Base-by-base conservation (phyloP, 2,113 vertebrate genomes). In the Vidua chalybeata region DNA sequence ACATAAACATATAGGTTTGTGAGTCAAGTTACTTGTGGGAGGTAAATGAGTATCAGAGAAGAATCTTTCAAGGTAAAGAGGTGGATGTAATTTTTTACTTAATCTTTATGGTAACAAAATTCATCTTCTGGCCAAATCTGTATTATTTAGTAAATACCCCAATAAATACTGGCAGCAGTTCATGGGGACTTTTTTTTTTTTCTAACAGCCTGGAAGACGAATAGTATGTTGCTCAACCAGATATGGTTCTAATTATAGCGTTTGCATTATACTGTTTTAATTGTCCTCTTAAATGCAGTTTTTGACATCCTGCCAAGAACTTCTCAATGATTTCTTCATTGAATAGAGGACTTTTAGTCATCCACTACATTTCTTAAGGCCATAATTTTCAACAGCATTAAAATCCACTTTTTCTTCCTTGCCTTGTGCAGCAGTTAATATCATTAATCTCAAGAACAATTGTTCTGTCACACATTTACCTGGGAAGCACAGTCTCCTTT, bases 181-280 rank as follows among this genome's bases (percentile, higher is more conserved):
- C 74, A 84, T 75, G 92, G 56, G 72, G 91, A 78, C 35, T 35
- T 35, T 35, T 46, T 93, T 95, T 97, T 97, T 93, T 63, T 93
- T 95, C 97, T 94, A 97, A 96, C 45, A 79, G 88, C 67, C 89
- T 95, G 67, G 87, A 97, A 96, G 87, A 94, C 96, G 97, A 97
- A 97, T 91, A 96, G 64, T 85, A 79, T 96, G 88, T 96, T 96
- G 95, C 95, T 97, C 96, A 92, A 84, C 81, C 68, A 97, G 95
- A 97, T 97, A 98, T 88, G 96, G 97, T 98, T 98, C 97, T 97
- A 97, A 98, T 98, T 98, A 97, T 97, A 98, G 96, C 8, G n/a
- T 96, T 97, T 94, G 81, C 90, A 95, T 98, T 98, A 97, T 98
- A 91, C 89, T 64, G 43, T 97, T 98, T 98, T 98, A 98, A 98